These are phyloP conservation scores for Pachydiplax longipennis DNA, from an alignment of 2,888 invertebrate genomes.

Conservation along the genomic window DNA sequence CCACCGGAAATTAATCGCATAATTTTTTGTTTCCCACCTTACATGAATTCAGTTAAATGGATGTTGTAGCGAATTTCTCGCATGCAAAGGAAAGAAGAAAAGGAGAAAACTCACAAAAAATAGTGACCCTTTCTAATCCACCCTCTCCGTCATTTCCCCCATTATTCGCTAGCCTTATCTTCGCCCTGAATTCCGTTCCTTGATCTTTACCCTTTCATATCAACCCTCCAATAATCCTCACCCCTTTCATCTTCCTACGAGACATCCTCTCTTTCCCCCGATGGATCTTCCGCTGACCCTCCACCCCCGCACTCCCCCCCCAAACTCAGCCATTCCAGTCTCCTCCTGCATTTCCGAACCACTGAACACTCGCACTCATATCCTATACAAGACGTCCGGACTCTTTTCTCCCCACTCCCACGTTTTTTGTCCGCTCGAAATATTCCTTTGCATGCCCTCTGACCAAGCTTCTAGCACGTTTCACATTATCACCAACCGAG, in stretches of 20 bases:
- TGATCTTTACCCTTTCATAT: neutral
- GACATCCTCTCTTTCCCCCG: neutral
- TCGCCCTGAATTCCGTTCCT: neutral
- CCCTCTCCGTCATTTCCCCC: neutral
- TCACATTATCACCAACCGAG: neutral
- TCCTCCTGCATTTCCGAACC: constrained; percentile 43
- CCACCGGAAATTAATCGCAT: no score
- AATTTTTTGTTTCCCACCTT: no score
- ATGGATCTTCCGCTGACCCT: neutral
- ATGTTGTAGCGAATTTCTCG: no score
- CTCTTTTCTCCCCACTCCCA: neutral
- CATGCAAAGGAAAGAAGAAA: no score
- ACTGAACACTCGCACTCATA: constrained; percentile 31
- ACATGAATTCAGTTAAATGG: no score
- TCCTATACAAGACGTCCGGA: constrained; percentile 37
- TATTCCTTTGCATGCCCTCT: neutral
- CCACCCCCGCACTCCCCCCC: neutral
- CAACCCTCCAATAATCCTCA: neutral
- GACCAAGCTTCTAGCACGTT: neutral
- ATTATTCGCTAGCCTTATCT: neutral
- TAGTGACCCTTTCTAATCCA: no score
- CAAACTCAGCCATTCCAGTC: constrained; percentile 30
- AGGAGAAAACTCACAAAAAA: no score
- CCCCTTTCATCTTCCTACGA: neutral
- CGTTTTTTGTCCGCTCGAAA: neutral